Evolutionary conservation across 2,888 invertebrate species (phyloP).

Genomic region (Mamestra brassicae): DNA sequence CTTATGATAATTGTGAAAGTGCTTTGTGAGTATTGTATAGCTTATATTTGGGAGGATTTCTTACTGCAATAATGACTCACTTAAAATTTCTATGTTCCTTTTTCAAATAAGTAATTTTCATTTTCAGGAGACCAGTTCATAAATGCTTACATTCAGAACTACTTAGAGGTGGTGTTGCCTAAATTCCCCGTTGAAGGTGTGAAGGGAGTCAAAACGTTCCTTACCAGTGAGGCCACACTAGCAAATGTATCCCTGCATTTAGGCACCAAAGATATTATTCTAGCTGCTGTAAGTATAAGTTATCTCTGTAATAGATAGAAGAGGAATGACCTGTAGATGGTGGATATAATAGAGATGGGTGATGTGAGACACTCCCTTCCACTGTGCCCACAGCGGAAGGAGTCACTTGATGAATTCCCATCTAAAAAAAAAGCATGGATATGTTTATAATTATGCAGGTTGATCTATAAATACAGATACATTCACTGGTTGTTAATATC

Average conservation of each 20-base stretch:
- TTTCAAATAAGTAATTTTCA: background rate
- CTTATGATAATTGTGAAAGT: background rate
- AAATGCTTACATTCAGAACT: conserved; percentile 92
- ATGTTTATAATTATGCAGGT: too few species aligned
- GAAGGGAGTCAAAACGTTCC: conserved; percentile 92
- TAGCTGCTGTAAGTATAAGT: conserved; percentile 92
- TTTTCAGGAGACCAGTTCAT: conserved; percentile 92
- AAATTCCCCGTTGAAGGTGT: conserved; percentile 95
- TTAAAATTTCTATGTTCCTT: background rate
- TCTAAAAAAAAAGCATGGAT: too few species aligned
- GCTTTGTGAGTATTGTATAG: background rate
- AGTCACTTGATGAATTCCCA: too few species aligned
- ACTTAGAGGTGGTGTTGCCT: conserved; percentile 93
- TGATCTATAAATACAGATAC: too few species aligned
- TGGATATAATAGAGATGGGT: too few species aligned
- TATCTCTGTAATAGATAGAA: too few species aligned
- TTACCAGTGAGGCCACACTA: conserved; percentile 93
- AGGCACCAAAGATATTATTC: conserved; percentile 96
- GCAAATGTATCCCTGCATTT: conserved; percentile 94
- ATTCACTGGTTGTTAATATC: too few species aligned
- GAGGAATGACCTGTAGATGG: too few species aligned
- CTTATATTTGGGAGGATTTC: background rate
- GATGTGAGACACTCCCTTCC: too few species aligned
- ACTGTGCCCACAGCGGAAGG: too few species aligned
- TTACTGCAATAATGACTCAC: background rate